Percentiles rank a stretch among this genome's conserved stretches.
Evolutionary conservation across 2,113 vertebrate genomes (phyloP).

Genomic region (Notarius quadriscutis): DNA sequence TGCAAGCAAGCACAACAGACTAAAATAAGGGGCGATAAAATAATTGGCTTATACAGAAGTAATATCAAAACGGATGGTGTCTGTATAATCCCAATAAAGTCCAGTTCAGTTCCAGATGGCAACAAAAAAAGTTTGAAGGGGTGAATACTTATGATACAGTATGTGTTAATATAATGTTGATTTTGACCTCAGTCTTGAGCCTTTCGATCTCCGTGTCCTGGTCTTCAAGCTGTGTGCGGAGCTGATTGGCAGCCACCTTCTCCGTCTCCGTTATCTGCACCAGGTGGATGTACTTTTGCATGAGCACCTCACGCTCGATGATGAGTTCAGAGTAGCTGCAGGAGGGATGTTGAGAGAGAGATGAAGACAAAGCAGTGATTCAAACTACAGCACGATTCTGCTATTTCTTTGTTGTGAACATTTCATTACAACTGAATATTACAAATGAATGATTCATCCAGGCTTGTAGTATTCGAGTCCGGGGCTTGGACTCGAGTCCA

Average conservation of each 20-base stretch:
- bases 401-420: background rate
- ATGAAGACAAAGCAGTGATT: background rate
- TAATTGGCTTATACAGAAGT: background rate
- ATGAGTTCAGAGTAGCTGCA: constrained; percentile 89
- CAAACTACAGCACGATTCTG: background rate
- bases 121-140: background rate
- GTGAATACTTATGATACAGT: constrained; percentile 24
- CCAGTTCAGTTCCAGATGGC: background rate
- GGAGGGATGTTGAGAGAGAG: background rate
- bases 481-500: too few relatives aligned
- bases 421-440: background rate
- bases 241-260: constrained; percentile 93
- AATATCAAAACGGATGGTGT: background rate
- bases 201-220: constrained; percentile 95
- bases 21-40: background rate
- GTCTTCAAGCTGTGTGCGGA: constrained; percentile 94
- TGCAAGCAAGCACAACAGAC: background rate
- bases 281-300: constrained; percentile 98
- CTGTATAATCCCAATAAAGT: background rate
- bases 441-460: background rate
- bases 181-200: constrained; percentile 88
- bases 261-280: constrained; percentile 96
- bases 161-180: background rate
- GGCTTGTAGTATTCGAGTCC: too few relatives aligned
- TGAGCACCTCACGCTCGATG: constrained; percentile 91